Percentiles rank a stretch among this genome's conserved stretches.
phyloP scores from a whole-genome alignment of 2,888 invertebrate species.

The Aporophyla nigra region DNA sequence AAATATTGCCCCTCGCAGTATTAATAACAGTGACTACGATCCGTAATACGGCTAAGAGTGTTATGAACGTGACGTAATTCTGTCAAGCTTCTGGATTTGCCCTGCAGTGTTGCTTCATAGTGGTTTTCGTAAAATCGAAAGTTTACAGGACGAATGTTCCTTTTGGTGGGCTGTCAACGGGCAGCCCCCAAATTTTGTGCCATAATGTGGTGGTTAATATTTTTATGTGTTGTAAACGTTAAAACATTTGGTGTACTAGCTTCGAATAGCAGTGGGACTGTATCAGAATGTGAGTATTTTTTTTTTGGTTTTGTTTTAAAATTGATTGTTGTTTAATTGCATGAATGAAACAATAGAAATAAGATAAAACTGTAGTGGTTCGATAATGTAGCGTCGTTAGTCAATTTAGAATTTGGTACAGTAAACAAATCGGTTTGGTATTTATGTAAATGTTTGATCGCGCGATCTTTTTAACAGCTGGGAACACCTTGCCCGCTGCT shows the following conservation, averaged over 20 bases:
- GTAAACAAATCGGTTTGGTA: constrained; percentile 66
- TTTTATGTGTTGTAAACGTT: constrained; percentile 86
- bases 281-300: constrained; percentile 82
- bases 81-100: constrained; percentile 71
- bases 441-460: constrained; percentile 63
- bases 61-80: constrained; percentile 77
- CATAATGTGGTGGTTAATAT: constrained; percentile 90
- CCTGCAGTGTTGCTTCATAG: constrained; percentile 80
- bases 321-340: constrained; percentile 48
- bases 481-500: constrained; percentile 68
- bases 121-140: constrained; percentile 86
- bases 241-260: constrained; percentile 85
- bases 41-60: constrained; percentile 75
- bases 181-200: constrained; percentile 89
- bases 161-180: constrained; percentile 90
- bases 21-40: constrained; percentile 81
- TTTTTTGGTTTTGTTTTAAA: constrained; percentile 56
- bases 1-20: constrained; percentile 82
- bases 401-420: constrained; percentile 31
- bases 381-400: neutral
- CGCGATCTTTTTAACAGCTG: constrained; percentile 73
- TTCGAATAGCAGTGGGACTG: constrained; percentile 79
- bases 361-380: constrained; percentile 15
- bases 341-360: constrained; percentile 26
- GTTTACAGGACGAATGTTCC: constrained; percentile 88